These are phyloP conservation scores for Odontothrips loti DNA, from an alignment of 2,888 invertebrate species.

Conservation along the genomic window DNA sequence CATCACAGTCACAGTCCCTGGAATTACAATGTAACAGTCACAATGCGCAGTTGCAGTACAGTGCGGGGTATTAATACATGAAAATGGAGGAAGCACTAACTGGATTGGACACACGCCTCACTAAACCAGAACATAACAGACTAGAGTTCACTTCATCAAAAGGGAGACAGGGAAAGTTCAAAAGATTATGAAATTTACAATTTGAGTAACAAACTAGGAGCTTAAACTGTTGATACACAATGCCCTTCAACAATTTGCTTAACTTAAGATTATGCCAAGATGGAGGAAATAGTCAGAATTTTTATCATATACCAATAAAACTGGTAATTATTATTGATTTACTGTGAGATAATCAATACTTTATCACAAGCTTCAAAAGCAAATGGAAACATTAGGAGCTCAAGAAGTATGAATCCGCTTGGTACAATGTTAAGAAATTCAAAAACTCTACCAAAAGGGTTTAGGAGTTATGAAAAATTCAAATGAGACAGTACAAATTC, in stretches of 20 bases:
- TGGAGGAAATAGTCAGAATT: not conserved
- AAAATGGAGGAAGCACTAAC: constrained; percentile 26
- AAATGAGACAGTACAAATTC: not conserved
- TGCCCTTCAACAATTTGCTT: not conserved
- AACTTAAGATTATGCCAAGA: constrained; percentile 8
- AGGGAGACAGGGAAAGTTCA: constrained; percentile 15
- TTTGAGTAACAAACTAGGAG: not conserved
- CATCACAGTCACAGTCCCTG: constrained; percentile 24
- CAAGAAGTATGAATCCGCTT: constrained; percentile 12
- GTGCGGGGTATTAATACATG: constrained; percentile 20
- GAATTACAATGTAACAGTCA: constrained; percentile 25
- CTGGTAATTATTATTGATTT: not conserved
- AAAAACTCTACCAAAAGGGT: not conserved
- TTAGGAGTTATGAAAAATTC: not conserved
- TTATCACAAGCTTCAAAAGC: constrained; percentile 15
- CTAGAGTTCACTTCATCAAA: constrained; percentile 26
- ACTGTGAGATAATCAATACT: not conserved
- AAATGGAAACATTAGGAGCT: constrained; percentile 13
- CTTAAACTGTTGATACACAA: not conserved
- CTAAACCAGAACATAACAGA: constrained; percentile 23
- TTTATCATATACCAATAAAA: not conserved
- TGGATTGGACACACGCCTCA: constrained; percentile 6
- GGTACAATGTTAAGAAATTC: not conserved
- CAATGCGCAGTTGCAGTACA: constrained; percentile 20
- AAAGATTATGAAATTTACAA: constrained; percentile 9